Evolutionary conservation across 2,113 vertebrate genomes (phyloP).

Genomic region (Empidonax alnorum): DNA sequence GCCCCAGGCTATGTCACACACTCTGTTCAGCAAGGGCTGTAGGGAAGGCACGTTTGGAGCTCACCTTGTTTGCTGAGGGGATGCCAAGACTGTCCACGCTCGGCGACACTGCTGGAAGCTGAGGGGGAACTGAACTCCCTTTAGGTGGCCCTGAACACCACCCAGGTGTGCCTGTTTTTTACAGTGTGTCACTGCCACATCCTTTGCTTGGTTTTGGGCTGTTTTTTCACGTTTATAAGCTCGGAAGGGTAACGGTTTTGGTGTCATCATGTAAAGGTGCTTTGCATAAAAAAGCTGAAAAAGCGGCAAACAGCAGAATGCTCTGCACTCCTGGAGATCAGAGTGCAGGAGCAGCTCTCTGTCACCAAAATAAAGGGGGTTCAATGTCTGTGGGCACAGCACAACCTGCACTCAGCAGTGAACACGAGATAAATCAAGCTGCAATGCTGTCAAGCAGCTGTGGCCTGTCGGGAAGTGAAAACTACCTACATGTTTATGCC

Average conservation of each 20-base stretch:
- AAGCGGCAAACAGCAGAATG: neutral
- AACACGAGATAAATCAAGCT: neutral
- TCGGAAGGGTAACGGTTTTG: neutral
- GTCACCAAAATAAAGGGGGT: neutral
- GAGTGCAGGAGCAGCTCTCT: neutral
- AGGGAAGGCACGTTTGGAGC: neutral
- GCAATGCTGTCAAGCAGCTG: neutral
- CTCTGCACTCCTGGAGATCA: neutral
- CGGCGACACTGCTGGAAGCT: neutral
- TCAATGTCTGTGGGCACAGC: neutral
- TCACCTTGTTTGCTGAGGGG: neutral
- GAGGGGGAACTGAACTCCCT: neutral
- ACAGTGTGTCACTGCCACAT: neutral
- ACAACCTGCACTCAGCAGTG: rapidly evolving
- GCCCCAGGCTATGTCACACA: neutral
- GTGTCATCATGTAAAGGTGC: neutral
- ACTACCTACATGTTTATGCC: neutral
- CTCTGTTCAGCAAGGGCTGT: neutral
- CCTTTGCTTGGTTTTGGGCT: neutral
- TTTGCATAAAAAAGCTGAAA: neutral
- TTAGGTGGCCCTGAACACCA: neutral
- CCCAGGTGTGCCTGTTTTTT: neutral
- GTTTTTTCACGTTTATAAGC: neutral
- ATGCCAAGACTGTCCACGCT: rapidly evolving
- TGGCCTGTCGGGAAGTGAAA: neutral